Evolutionary conservation across 1,140 invertebrate species (phyloP), one percentile per base, ranked within the genome.

Genomic region (Drosophila burlai): DNA sequence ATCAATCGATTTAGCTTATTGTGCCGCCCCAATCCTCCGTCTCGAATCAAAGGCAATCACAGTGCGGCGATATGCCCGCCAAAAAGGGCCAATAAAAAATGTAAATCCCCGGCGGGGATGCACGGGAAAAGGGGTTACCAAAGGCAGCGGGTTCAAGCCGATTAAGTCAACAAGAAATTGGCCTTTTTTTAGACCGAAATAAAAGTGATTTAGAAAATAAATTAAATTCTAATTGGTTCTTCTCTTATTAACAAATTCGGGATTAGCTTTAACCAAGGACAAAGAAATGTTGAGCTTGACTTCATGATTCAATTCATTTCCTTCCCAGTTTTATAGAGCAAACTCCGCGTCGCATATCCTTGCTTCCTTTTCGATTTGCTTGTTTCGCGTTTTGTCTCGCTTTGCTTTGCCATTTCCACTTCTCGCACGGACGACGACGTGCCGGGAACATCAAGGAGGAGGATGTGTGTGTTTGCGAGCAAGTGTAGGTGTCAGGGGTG

Each of bases 401-500:
- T 83, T 79, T 72, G 69, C 71, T 80, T 81, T 79, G 7, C 52
- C 52, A 55, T 38, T 55, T 55, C 52, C 52, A 55, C 54, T 40
- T 55, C 54, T 40, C 34, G 81, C 81, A 68, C 42, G 57, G 66
- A 72, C 62, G 72, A 78, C 82, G 66, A 78, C 82, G 82, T 84
- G 82, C 74, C 55, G 63, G 63, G 68, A 49, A 47, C 45, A 42
- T 24, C 47, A 57, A 57, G 54, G 54, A 57, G 24, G 21, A 38
- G 34, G 34, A 43, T 50, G 40, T 61, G 40, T 47, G 42, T 68
- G 45, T 58, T 59, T 50, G 40, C 58, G 40, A 26, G 43, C 15
- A 21, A 50, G 68, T 81, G 85, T 84, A 89, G 85, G 85, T 90
- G 85, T 89, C 85, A 73, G 84, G 85, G 85, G 81, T 90, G 87